Base-by-base conservation (phyloP, 2,888 invertebrate species). In the Ormyrus rosae region DNA sequence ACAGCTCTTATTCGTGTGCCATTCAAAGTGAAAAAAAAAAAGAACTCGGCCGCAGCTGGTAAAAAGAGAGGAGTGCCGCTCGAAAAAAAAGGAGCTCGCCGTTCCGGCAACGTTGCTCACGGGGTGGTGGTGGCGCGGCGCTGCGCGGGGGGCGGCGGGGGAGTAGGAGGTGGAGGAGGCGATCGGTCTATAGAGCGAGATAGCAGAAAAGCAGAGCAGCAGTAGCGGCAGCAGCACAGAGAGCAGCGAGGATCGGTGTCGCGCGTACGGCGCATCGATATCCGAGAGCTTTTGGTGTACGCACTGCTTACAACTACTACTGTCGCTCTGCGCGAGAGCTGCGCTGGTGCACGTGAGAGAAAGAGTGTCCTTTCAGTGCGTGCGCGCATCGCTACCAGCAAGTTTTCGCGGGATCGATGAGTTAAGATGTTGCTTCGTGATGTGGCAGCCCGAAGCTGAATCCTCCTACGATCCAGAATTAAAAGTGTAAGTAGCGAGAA, bases 361-460 rank as follows among this genome's bases (percentile, higher is more conserved):
- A 6, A 56, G 56, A 11, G n/a, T 4, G 6, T n/a, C 56, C n/a
- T 56, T 13, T 11, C 56, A 55, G 9, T 11, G 34, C 34, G 34
- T 34, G 34, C 34, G 34, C 34, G 34, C 34, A 34, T 34, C 34
- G 8, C 53, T 34, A 13, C 8, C 9, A 56, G 8, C 34, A 19
- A 6, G 34, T 34, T 64, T 56, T 53, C 64, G 69, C 11, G 53
- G 4, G 58, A 55, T 65, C 75, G 58, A 80, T 69, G 64, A 61
- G 68, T 34, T 46, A 67, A 82, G 60, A 82, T 80, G 82, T 78
- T 73, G 80, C 74, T 67, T 73, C 69, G 68, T 34, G n/a, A 82
- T 82, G 82, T 82, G 82, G 82, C 82, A 74, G 76, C 13, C 70
- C 58, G 56, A 50, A 63, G 70, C 55, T 78, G 82, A 80, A 61